Evolutionary conservation across 2,888 invertebrate genomes (phyloP).

Genomic region (Amphiduros pacificus): DNA sequence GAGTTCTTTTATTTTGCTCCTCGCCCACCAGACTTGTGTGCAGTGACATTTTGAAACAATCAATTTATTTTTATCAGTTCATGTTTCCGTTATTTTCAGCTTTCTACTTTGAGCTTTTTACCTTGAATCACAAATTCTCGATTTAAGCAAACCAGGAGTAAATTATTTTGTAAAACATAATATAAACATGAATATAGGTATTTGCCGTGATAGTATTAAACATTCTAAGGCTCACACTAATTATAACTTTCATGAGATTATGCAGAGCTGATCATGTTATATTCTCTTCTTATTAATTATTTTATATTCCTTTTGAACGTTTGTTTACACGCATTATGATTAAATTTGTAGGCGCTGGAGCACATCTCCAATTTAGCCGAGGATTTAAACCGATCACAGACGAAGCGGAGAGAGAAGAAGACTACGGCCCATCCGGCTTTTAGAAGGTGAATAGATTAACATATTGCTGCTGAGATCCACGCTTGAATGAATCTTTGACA

Average conservation of each 20-base stretch:
- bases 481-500: too few relatives aligned
- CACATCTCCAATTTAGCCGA: constrained; percentile 28
- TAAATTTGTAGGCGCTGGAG: constrained; percentile 24
- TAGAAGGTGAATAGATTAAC: constrained; percentile 16
- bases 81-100: too few relatives aligned
- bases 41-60: too few relatives aligned
- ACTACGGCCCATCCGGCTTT: constrained; percentile 15
- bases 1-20: too few relatives aligned
- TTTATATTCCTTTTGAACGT: background rate
- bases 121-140: too few relatives aligned
- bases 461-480: background rate
- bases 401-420: constrained; percentile 1
- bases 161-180: too few relatives aligned
- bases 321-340: background rate
- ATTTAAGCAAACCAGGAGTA: too few relatives aligned
- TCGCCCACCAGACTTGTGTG: too few relatives aligned
- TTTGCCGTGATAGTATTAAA: background rate
- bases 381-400: constrained; percentile 13
- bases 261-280: background rate
- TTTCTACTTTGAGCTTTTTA: too few relatives aligned
- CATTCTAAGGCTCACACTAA: too few relatives aligned
- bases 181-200: background rate
- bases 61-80: too few relatives aligned
- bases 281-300: background rate
- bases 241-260: too few relatives aligned